phyloP scores from a whole-genome alignment of 2,113 vertebrate species.

The Melanotaenia duboulayi region DNA sequence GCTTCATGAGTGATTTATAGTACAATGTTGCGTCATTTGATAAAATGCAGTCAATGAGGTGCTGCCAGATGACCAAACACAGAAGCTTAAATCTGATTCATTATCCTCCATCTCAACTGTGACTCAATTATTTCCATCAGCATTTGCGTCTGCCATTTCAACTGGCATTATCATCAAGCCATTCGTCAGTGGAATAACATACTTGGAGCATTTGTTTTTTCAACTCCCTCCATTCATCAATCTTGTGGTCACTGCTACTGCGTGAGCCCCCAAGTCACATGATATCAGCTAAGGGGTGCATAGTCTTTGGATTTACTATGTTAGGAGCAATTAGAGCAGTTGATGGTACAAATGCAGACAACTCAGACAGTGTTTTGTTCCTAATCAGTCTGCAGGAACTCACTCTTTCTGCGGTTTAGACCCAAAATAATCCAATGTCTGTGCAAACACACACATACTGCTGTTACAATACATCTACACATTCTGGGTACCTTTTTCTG shows the following conservation, averaged over 20 bases:
- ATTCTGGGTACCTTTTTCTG: conserved; percentile 12
- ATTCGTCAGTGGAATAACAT: conserved; percentile 75
- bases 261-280: conserved; percentile 48
- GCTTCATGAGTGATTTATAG: background rate
- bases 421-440: conserved; percentile 62
- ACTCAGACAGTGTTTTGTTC: conserved; percentile 44
- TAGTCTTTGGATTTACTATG: conserved; percentile 14
- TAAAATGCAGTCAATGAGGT: conserved; percentile 12
- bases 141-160: conserved; percentile 12
- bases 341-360: conserved; percentile 30
- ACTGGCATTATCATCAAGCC: conserved; percentile 42
- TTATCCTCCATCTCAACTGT: conserved; percentile 8
- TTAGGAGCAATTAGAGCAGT: conserved; percentile 41
- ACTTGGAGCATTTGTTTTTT: conserved; percentile 70
- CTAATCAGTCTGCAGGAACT: conserved; percentile 64
- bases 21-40: background rate
- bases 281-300: conserved; percentile 38
- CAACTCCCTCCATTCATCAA: conserved; percentile 64
- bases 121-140: conserved; percentile 44
- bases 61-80: conserved; percentile 11
- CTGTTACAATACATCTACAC: conserved; percentile 24
- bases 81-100: background rate
- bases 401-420: conserved; percentile 49
- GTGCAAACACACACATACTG: conserved; percentile 48
- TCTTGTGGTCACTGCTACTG: conserved; percentile 62